A percentile compares a stretch with the other conserved stretches of the same genome.
These are phyloP conservation scores for Pithys albifrons DNA, from an alignment of 2,113 vertebrate genomes.

Conservation along the genomic window DNA sequence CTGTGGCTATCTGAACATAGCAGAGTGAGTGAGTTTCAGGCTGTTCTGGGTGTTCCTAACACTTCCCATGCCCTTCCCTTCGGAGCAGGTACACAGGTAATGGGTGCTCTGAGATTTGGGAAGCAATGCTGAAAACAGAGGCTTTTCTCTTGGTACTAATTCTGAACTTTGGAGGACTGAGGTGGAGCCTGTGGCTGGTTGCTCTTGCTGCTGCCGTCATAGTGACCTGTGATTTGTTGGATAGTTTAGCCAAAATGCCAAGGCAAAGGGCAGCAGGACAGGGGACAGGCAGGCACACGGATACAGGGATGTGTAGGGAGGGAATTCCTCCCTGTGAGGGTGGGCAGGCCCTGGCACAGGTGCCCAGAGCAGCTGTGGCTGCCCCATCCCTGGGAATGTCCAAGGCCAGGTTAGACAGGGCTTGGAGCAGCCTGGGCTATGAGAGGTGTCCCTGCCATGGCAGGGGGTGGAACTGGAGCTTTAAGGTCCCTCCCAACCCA, in stretches of 20 bases:
- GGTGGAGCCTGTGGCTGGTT: background rate
- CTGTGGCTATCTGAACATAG: slow-evolving; percentile 90
- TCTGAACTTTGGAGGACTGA: background rate
- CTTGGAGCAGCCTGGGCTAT: accelerated
- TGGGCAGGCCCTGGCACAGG: background rate
- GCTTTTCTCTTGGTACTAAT: background rate
- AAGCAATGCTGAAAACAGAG: background rate
- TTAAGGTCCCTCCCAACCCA: accelerated
- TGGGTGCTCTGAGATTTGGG: background rate
- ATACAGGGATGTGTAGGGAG: background rate
- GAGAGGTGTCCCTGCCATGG: background rate
- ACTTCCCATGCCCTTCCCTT: background rate
- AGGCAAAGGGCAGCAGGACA: background rate
- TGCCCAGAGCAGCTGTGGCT: background rate
- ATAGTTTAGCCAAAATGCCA: background rate
- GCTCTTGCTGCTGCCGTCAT: background rate
- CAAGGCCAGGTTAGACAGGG: background rate
- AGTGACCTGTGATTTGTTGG: background rate
- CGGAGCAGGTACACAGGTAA: background rate
- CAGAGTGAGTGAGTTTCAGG: slow-evolving; percentile 87
- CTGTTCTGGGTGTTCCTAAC: background rate
- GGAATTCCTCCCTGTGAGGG: background rate
- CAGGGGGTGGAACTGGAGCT: background rate
- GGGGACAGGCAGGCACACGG: background rate
- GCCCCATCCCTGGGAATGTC: background rate